Percentiles rank a stretch among this genome's conserved stretches.
phyloP scores from a whole-genome alignment of 2,888 invertebrate species.

The Tethea ocularis region DNA sequence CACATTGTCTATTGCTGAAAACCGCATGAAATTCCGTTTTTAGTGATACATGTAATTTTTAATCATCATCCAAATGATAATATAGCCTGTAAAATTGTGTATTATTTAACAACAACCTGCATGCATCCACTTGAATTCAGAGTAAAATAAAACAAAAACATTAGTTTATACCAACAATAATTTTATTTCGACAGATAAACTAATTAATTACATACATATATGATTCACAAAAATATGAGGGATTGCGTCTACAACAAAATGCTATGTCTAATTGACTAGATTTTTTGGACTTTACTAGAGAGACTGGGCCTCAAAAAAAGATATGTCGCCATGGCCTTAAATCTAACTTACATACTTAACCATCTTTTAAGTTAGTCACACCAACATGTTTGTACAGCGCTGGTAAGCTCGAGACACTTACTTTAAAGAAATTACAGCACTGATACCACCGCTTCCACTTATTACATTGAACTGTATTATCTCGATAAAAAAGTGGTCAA shows the following conservation, averaged over 20 bases:
- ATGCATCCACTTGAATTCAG: too few species aligned
- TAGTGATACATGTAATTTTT: too few species aligned
- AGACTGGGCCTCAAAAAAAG: conserved; percentile 42
- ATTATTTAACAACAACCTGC: too few species aligned
- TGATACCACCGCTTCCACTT: background rate
- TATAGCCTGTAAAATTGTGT: too few species aligned
- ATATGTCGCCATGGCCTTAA: conserved; percentile 46
- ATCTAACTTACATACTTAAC: conserved; percentile 18
- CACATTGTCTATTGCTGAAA: too few species aligned
- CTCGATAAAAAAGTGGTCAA: too few species aligned
- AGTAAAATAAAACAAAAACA: background rate
- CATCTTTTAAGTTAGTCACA: background rate
- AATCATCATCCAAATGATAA: too few species aligned
- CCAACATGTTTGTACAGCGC: background rate
- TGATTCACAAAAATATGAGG: conserved; percentile 64
- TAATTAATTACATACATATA: conserved; percentile 20
- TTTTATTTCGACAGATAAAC: conserved; percentile 34
- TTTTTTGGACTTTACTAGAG: conserved; percentile 39
- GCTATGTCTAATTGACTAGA: conserved; percentile 64
- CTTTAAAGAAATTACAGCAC: background rate
- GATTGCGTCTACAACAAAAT: conserved; percentile 41
- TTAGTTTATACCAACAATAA: conserved; percentile 40
- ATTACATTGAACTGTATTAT: background rate
- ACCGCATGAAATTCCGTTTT: too few species aligned
- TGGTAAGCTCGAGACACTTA: too few species aligned